A percentile compares a stretch with the other conserved stretches of the same genome.
Conservation (phyloP, 1,140 invertebrate genomes). For the Chlorops oryzae region DNA sequence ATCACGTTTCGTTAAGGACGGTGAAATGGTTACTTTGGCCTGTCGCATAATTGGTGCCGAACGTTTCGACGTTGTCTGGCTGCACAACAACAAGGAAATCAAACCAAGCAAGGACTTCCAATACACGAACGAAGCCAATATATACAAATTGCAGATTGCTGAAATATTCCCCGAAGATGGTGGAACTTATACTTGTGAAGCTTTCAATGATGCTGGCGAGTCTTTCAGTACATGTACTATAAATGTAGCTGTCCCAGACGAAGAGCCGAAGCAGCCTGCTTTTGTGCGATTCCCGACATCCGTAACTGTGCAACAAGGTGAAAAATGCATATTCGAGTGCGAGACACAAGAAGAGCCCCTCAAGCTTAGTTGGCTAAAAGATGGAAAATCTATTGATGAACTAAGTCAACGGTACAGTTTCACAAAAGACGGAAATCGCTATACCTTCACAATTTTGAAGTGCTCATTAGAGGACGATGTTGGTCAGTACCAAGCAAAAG, state of each 20-base stretch:
- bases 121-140: conserved; percentile 83
- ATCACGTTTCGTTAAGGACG: conserved; percentile 76
- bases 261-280: conserved; percentile 73
- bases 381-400: conserved; percentile 76
- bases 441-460: conserved; percentile 68
- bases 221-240: conserved; percentile 86
- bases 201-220: conserved; percentile 91
- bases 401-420: conserved; percentile 73
- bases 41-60: conserved; percentile 82
- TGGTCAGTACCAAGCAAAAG: conserved; percentile 84
- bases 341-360: conserved; percentile 50
- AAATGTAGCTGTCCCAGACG: conserved; percentile 78
- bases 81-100: conserved; percentile 95
- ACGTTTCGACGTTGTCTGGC: conserved; percentile 89
- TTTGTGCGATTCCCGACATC: conserved; percentile 88
- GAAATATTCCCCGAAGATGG: conserved; percentile 87
- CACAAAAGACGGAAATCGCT: conserved; percentile 70
- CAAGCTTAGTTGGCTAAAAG: conserved; percentile 78
- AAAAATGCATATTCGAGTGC: conserved; percentile 64
- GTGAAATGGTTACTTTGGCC: conserved; percentile 74
- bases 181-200: conserved; percentile 93
- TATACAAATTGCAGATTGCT: conserved; percentile 82
- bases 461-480: conserved; percentile 73
- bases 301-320: conserved; percentile 73
- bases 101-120: conserved; percentile 95